These are phyloP conservation scores for Vanessa atalanta DNA, from an alignment of 1,140 invertebrate genomes.

Conservation along the genomic window DNA sequence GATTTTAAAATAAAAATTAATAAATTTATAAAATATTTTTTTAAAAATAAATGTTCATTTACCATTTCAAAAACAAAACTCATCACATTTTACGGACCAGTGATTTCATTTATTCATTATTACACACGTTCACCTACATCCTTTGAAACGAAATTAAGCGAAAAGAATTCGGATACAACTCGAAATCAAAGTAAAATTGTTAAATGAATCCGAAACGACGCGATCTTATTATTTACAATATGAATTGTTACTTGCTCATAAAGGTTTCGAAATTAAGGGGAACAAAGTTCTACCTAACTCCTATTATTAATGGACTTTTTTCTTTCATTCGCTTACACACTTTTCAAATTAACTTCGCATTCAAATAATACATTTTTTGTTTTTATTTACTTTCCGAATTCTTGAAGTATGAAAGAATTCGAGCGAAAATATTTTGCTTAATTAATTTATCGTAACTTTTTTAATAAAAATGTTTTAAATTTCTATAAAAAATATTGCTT, in stretches of 20 bases:
- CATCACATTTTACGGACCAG: slow-evolving; percentile 14
- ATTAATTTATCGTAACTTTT: slow-evolving; percentile 30
- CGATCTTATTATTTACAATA: neutral
- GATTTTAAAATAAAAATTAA: no score
- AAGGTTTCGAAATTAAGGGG: slow-evolving; percentile 2
- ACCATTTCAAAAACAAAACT: neutral
- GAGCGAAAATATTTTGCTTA: slow-evolving; percentile 13
- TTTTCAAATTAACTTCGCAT: slow-evolving; percentile 40
- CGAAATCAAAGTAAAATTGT: slow-evolving; percentile 16
- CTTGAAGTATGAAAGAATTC: slow-evolving; percentile 25
- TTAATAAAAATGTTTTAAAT: neutral
- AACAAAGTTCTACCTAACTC: slow-evolving; percentile 12
- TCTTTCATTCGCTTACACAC: slow-evolving; percentile 33
- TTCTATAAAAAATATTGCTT: neutral
- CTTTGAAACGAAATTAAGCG: slow-evolving; percentile 15
- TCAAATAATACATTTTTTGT: slow-evolving; percentile 37
- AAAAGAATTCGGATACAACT: slow-evolving; percentile 14
- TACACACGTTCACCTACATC: neutral
- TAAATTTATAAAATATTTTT: no score
- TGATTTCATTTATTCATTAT: slow-evolving; percentile 9
- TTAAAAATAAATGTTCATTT: neutral
- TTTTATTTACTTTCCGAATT: slow-evolving; percentile 32
- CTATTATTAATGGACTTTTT: slow-evolving; percentile 24
- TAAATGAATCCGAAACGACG: neutral
- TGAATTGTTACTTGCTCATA: slow-evolving; percentile 5